These are phyloP conservation scores for Vimba vimba DNA, from an alignment of 2,113 vertebrate genomes.

Conservation along the genomic window DNA sequence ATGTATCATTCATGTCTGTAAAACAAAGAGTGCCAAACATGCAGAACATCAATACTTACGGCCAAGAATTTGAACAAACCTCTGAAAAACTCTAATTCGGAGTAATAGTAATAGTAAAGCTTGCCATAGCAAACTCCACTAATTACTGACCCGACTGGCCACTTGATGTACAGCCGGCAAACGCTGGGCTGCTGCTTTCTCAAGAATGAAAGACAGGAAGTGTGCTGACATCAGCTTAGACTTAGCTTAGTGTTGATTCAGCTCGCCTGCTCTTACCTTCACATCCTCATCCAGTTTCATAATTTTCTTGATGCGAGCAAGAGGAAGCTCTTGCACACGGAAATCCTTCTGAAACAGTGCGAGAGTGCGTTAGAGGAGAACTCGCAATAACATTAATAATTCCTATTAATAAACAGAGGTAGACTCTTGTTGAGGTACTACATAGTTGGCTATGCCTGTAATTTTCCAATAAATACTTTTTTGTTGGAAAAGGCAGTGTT, in stretches of 20 bases:
- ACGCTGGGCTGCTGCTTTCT: not conserved
- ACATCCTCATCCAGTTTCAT: slow-evolving; percentile 99
- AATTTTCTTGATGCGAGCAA: slow-evolving; percentile 99
- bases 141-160: not conserved
- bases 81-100: not conserved
- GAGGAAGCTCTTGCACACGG: slow-evolving; percentile 94
- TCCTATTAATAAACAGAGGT: not conserved
- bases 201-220: slow-evolving; percentile 30
- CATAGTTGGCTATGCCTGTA: not conserved
- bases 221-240: slow-evolving; percentile 1
- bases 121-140: not conserved
- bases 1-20: not conserved
- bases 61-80: not conserved
- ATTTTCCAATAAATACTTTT: not conserved
- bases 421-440: not conserved
- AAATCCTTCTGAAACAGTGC: slow-evolving; percentile 92
- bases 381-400: not conserved
- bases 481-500: slow-evolving; percentile 1
- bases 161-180: not conserved
- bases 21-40: not conserved
- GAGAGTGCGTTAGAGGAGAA: slow-evolving; percentile 32
- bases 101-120: not conserved
- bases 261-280: slow-evolving; percentile 80
- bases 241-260: not conserved
- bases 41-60: not conserved